Conservation (phyloP, 2,888 invertebrate species). For the Caenorhabditis sinica region DNA sequence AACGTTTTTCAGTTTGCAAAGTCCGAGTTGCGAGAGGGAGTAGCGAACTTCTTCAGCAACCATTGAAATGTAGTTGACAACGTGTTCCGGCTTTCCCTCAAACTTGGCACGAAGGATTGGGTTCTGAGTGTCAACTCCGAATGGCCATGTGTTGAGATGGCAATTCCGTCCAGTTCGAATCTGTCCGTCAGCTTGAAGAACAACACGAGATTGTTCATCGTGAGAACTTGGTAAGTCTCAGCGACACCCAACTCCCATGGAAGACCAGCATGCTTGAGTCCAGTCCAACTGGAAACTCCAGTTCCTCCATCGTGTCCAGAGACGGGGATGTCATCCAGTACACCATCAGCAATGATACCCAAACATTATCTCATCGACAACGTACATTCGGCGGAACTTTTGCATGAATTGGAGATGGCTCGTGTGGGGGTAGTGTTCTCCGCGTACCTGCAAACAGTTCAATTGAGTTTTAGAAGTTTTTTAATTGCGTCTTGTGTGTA, state of each 20-base stretch:
- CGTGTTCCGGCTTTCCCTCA: conserved; percentile 97
- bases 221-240: conserved; percentile 94
- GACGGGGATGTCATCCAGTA: conserved; percentile 98
- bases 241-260: conserved; percentile 99
- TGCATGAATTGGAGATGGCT: too few relatives aligned
- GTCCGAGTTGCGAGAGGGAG: conserved; percentile 94
- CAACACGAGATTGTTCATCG: conserved; percentile 89
- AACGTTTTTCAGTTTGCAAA: conserved; percentile 86
- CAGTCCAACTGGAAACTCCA: conserved; percentile 95
- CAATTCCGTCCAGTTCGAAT: conserved; percentile 97
- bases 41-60: conserved; percentile 95
- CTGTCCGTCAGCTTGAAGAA: conserved; percentile 97
- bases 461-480: too few relatives aligned
- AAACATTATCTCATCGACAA: too few relatives aligned
- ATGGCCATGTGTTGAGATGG: conserved; percentile 98
- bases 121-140: conserved; percentile 99
- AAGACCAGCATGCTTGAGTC: conserved; percentile 96
- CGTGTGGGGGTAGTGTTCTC: too few relatives aligned
- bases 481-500: too few relatives aligned
- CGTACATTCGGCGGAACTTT: too few relatives aligned
- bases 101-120: conserved; percentile 96
- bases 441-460: too few relatives aligned
- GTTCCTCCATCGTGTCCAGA: conserved; percentile 99
- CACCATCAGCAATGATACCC: conserved; percentile 98
- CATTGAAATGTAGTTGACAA: conserved; percentile 97